Percentiles rank a stretch among this genome's conserved stretches.
These are phyloP conservation scores for Agrenia bidenticulata DNA, from an alignment of 2,888 invertebrate genomes.

Conservation along the genomic window DNA sequence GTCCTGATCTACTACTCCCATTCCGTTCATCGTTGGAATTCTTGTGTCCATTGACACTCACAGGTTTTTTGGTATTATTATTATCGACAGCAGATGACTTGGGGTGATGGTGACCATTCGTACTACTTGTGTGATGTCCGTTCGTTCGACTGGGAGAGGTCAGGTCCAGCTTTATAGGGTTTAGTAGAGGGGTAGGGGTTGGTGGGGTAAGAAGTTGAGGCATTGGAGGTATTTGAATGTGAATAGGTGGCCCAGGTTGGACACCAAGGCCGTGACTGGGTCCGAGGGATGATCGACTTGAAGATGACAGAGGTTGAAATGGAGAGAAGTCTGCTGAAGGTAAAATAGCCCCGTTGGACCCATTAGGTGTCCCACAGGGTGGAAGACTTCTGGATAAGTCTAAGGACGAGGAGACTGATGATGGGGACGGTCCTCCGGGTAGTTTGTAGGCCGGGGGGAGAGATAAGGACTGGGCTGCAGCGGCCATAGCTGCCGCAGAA, in stretches of 20 bases:
- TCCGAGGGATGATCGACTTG: not conserved
- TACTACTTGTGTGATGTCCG: not conserved
- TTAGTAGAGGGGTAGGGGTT: conserved; percentile 3
- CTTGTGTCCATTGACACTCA: conserved; percentile 8
- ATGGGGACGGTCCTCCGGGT: conserved; percentile 13
- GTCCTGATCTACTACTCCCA: conserved; percentile 23
- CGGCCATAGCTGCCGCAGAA: conserved; percentile 6
- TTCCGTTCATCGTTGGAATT: conserved; percentile 21
- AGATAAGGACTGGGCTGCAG: conserved; percentile 34
- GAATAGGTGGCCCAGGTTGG: conserved; percentile 22
- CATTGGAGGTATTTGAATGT: conserved; percentile 36
- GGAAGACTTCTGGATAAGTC: not conserved
- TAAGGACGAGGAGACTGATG: not conserved
- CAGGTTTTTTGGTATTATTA: conserved; percentile 26
- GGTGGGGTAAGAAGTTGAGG: conserved; percentile 41
- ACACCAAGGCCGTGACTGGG: not conserved
- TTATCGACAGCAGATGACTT: not conserved
- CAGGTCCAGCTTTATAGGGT: not conserved
- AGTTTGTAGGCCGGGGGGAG: conserved; percentile 11
- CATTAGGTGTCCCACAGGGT: not conserved
- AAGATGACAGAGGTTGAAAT: not conserved
- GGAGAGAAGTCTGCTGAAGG: not conserved
- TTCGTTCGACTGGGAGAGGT: conserved; percentile 9
- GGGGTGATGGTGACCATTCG: conserved; percentile 8
- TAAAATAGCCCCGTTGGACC: not conserved